phyloP scores from a whole-genome alignment of 1,140 invertebrate species.

The Hylyphantes graminicola region DNA sequence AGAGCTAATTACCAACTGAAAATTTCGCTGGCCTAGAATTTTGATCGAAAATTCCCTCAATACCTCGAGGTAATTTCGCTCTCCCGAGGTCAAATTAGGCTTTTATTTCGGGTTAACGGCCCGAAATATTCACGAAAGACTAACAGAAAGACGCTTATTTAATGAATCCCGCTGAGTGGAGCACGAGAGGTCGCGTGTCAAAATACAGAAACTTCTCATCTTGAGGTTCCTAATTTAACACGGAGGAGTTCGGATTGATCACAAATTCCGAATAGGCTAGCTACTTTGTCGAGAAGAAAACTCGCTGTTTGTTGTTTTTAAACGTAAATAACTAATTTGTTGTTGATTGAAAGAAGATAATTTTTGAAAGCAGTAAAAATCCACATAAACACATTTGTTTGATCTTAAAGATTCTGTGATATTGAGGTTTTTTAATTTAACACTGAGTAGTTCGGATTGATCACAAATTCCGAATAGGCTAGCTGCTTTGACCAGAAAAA shows the following conservation, averaged over 20 bases:
- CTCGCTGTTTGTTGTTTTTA: no score
- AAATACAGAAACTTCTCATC: slow-evolving; percentile 36
- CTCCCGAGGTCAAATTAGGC: slow-evolving; percentile 40
- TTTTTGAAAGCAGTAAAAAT: no score
- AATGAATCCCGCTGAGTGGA: slow-evolving; percentile 41
- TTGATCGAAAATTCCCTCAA: slow-evolving; percentile 25
- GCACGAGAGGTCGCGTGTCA: slow-evolving; percentile 43
- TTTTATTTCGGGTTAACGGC: slow-evolving; percentile 54
- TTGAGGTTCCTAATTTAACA: slow-evolving; percentile 29
- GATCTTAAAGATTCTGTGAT: slow-evolving; percentile 2
- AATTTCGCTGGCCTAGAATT: not conserved
- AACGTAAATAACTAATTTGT: no score
- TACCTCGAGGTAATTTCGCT: slow-evolving; percentile 33
- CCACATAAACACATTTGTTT: no score
- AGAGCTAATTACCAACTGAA: slow-evolving; percentile 4
- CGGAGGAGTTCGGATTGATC: slow-evolving; percentile 29
- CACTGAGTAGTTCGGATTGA: slow-evolving; percentile 24
- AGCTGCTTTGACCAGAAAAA: no score
- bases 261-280: not conserved
- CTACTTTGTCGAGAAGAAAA: no score
- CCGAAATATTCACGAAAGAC: slow-evolving; percentile 17
- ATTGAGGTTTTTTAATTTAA: slow-evolving; percentile 28
- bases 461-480: not conserved
- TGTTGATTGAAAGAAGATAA: no score
- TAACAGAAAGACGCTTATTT: slow-evolving; percentile 44